Evolutionary conservation across 2,888 invertebrate genomes (phyloP).

Genomic region (Hyposoter didymator): DNA sequence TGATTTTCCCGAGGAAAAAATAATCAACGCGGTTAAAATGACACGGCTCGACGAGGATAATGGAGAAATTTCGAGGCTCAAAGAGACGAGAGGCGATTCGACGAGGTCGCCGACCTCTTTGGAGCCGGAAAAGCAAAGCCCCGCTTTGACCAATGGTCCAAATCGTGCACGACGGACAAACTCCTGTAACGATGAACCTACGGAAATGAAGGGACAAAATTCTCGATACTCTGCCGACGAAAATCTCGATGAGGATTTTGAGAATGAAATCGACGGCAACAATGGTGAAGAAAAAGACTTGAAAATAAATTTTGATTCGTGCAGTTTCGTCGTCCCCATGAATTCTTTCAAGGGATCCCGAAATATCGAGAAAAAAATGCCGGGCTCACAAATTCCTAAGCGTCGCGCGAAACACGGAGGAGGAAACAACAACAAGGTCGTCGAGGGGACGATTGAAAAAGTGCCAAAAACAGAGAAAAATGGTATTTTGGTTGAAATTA

Average conservation of each 20-base stretch:
- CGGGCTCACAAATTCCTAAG: conserved; percentile 65
- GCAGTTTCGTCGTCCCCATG: conserved; percentile 72
- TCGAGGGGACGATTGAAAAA: conserved; percentile 22
- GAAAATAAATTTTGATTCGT: conserved; percentile 72
- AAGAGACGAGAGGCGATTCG: conserved; percentile 23
- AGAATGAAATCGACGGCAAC: not conserved
- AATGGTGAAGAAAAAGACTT: conserved; percentile 60
- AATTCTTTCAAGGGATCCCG: conserved; percentile 31
- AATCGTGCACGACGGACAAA: not conserved
- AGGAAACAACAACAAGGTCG: conserved; percentile 11
- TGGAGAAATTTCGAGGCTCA: conserved; percentile 1
- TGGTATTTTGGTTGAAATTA: conserved; percentile 32
- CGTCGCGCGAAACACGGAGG: conserved; percentile 33
- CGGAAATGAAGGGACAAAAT: too few relatives aligned
- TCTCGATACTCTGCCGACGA: too few relatives aligned
- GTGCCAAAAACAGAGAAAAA: conserved; percentile 43
- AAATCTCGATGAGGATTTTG: too few relatives aligned
- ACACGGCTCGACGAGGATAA: conserved; percentile 9
- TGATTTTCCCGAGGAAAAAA: conserved; percentile 30
- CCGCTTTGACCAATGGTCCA: not conserved
- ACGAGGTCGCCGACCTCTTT: conserved; percentile 24
- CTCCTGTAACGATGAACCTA: not conserved
- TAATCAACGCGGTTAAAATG: not conserved
- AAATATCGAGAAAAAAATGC: conserved; percentile 50
- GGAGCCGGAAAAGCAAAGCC: conserved; percentile 20